Conservation (phyloP, 2,113 vertebrate species). For the Aldabrachelys gigantea region DNA sequence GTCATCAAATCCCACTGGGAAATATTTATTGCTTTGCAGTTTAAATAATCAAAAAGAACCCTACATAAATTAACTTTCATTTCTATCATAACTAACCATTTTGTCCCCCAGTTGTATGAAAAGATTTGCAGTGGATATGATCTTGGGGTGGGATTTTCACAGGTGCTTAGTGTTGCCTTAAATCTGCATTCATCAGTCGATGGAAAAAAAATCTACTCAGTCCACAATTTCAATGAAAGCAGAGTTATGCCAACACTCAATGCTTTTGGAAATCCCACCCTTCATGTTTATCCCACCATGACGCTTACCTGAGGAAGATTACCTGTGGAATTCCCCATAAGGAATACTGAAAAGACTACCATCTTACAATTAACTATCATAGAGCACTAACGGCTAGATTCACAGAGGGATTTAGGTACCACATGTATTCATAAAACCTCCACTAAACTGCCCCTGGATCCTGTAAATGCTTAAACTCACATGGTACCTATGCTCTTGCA, state of each 20-base stretch:
- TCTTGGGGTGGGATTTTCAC: not conserved
- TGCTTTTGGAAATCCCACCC: not conserved
- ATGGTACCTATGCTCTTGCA: not conserved
- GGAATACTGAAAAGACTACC: not conserved
- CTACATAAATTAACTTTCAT: not conserved
- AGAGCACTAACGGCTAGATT: not conserved
- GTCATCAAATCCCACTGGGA: not conserved
- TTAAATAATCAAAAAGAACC: not conserved
- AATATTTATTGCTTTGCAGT: not conserved
- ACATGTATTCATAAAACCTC: not conserved
- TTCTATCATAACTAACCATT: not conserved
- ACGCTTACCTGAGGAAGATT: not conserved
- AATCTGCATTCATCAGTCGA: not conserved
- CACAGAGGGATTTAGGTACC: not conserved
- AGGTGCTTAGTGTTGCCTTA: not conserved
- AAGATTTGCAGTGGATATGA: not conserved
- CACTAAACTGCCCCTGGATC: not conserved
- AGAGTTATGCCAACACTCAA: not conserved
- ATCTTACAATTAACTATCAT: not conserved
- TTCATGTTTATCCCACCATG: not conserved
- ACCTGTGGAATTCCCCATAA: not conserved
- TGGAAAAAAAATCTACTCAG: not conserved
- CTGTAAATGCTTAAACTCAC: not conserved
- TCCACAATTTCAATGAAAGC: not conserved
- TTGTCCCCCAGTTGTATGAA: not conserved